Percentiles rank a stretch among this genome's conserved stretches.
Conservation (phyloP, 2,113 vertebrate species). For the Sceloporus tristichus region DNA sequence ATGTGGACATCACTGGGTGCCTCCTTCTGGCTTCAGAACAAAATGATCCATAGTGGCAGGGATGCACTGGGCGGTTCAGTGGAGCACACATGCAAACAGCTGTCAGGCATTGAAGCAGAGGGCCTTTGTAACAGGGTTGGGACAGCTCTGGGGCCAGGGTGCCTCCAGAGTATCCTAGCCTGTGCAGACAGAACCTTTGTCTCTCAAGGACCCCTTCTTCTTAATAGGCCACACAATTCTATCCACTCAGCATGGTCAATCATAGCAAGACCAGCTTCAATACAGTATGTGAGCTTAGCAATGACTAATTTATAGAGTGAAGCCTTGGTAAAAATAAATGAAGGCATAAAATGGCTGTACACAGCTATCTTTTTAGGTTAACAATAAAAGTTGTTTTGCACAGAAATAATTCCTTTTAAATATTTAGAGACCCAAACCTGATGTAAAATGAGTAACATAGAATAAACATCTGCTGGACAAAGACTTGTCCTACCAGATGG, state of each 20-base stretch:
- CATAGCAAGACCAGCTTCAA: neutral
- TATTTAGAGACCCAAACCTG: rapidly evolving
- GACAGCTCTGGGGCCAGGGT: too few relatives aligned
- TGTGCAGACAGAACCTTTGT: too few relatives aligned
- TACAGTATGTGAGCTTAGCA: neutral
- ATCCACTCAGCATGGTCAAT: too few relatives aligned
- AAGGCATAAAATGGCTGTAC: neutral
- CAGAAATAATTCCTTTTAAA: neutral
- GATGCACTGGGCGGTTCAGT: too few relatives aligned
- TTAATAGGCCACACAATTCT: too few relatives aligned
- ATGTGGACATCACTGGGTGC: too few relatives aligned
- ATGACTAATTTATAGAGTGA: neutral
- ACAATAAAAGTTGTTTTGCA: neutral
- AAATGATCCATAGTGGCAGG: too few relatives aligned
- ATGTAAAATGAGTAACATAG: neutral
- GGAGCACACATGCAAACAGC: too few relatives aligned
- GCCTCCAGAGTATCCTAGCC: too few relatives aligned
- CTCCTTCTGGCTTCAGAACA: too few relatives aligned
- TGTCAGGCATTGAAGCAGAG: too few relatives aligned
- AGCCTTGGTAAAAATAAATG: rapidly evolving
- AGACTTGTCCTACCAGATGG: neutral
- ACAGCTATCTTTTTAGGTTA: neutral
- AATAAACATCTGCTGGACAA: neutral
- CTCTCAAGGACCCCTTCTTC: neutral
- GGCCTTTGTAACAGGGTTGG: too few relatives aligned